Conservation (phyloP, 2,888 invertebrate species). For the Cryptophagus acutangulus region DNA sequence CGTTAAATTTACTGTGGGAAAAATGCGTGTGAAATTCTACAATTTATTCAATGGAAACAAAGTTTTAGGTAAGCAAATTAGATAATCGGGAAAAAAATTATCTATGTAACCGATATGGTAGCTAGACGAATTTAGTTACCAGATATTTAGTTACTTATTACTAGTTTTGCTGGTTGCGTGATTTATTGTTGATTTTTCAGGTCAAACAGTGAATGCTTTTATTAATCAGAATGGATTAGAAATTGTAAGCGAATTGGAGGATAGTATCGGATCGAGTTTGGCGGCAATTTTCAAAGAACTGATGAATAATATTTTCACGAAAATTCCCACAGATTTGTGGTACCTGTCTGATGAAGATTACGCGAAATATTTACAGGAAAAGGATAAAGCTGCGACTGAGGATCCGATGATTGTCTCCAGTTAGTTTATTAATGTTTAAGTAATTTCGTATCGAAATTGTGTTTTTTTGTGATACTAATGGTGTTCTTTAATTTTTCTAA, state of each 20-base stretch:
- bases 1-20: constrained; percentile 53
- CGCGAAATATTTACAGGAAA: constrained; percentile 22
- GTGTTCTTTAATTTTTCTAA: no score
- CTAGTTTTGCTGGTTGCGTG: constrained; percentile 1
- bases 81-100: no score
- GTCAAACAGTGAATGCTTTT: constrained; percentile 55
- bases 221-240: constrained; percentile 57
- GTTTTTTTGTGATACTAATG: neutral
- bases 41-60: constrained; percentile 62
- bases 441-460: neutral
- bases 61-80: constrained; percentile 50
- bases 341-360: constrained; percentile 36
- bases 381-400: neutral
- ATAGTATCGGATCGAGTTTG: constrained; percentile 53
- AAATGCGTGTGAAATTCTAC: constrained; percentile 52
- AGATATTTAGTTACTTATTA: neutral
- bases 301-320: constrained; percentile 56
- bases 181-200: constrained; percentile 38
- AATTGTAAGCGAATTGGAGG: constrained; percentile 55
- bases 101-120: no score
- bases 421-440: neutral
- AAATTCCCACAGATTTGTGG: constrained; percentile 57
- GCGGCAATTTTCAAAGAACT: constrained; percentile 54
- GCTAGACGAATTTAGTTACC: no score
- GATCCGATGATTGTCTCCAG: neutral